A percentile compares a stretch with the other conserved stretches of the same genome.
These are phyloP conservation scores for Galaxea fascicularis DNA, from an alignment of 92 coral and sea anemone species.

Conservation along the genomic window DNA sequence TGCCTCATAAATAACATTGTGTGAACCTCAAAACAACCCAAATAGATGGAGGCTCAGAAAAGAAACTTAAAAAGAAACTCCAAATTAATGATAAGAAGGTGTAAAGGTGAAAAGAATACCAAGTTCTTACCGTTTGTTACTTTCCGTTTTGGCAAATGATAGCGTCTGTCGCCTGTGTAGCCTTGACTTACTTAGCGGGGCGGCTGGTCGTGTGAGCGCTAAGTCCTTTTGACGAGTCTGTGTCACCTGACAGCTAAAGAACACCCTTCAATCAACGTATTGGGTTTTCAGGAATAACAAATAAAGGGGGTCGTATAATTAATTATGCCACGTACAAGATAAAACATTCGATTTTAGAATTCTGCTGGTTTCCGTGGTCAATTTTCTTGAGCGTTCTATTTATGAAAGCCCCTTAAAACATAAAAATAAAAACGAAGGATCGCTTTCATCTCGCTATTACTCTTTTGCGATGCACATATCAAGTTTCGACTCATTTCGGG, in stretches of 20 bases:
- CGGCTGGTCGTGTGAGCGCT: slow-evolving; percentile 41
- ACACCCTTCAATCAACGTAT: slow-evolving; percentile 60
- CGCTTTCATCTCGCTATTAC: slow-evolving; percentile 9
- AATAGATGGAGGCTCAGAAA: not conserved
- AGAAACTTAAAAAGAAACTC: slow-evolving; percentile 25
- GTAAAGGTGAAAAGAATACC: slow-evolving; percentile 49
- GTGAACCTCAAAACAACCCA: not conserved
- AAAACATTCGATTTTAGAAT: not conserved
- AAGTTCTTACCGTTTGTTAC: slow-evolving; percentile 41
- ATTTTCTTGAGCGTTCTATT: slow-evolving; percentile 11
- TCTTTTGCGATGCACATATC: slow-evolving; percentile 35
- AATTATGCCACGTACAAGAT: slow-evolving; percentile 43
- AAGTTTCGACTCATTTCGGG: slow-evolving; percentile 26
- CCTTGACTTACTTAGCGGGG: slow-evolving; percentile 51
- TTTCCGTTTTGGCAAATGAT: slow-evolving; percentile 43
- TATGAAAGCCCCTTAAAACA: not conserved
- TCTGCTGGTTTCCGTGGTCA: not conserved
- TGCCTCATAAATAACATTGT: not conserved
- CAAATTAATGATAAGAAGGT: slow-evolving; percentile 45
- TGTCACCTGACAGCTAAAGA: slow-evolving; percentile 52
- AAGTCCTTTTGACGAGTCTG: slow-evolving; percentile 31
- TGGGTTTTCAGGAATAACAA: slow-evolving; percentile 39
- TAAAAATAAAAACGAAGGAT: slow-evolving; percentile 4
- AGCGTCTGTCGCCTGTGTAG: slow-evolving; percentile 41
- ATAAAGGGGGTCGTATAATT: slow-evolving; percentile 34